A percentile compares a stretch with the other conserved stretches of the same genome.
These are phyloP conservation scores for Anthoptus insignis DNA, from an alignment of 2,888 invertebrate species.

Conservation along the genomic window DNA sequence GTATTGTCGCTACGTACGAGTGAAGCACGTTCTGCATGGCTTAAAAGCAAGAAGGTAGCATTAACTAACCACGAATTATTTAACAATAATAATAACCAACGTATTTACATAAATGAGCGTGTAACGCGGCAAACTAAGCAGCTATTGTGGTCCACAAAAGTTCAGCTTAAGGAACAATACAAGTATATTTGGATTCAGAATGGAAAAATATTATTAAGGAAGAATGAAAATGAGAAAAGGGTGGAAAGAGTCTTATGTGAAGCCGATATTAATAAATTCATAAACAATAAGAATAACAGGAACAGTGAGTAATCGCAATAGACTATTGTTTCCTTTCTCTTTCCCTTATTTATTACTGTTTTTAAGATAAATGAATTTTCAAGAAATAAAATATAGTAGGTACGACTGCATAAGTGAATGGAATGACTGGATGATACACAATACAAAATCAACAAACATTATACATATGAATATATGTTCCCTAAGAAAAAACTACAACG, in stretches of 20 bases:
- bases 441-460: too few relatives aligned
- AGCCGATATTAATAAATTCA: background rate
- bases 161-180: background rate
- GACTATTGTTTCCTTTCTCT: too few relatives aligned
- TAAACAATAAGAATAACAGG: background rate
- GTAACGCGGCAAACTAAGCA: background rate
- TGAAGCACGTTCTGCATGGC: background rate
- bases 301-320: background rate
- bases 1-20: background rate
- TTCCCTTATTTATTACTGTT: background rate
- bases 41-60: background rate
- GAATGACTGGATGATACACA: too few relatives aligned
- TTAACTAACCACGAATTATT: background rate
- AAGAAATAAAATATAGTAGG: background rate
- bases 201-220: background rate
- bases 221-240: background rate
- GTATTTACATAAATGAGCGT: slow-evolving; percentile 1
- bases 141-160: background rate
- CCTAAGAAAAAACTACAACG: background rate
- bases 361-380: background rate
- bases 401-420: background rate
- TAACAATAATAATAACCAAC: background rate
- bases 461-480: background rate
- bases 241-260: background rate
- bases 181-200: background rate